A percentile compares a stretch with the other conserved stretches of the same genome.
Evolutionary conservation across 53 echinoderm and acorn worm genomes (phyloP).

Genomic region (Astropecten irregularis): DNA sequence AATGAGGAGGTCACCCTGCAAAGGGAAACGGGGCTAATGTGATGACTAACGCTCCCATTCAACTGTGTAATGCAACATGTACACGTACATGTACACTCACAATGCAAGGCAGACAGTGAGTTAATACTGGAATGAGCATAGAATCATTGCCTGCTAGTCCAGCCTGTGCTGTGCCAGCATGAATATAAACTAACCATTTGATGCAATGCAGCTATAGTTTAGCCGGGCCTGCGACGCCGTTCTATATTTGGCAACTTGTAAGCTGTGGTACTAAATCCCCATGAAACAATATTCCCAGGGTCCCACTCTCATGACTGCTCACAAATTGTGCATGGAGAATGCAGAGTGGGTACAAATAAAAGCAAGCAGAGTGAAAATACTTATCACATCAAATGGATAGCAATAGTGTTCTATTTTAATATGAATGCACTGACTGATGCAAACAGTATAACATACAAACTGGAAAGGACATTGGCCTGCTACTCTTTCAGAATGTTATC

Average conservation of each 20-base stretch:
- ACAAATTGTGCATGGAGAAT: no score
- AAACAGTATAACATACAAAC: no score
- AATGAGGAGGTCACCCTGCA: slow-evolving; percentile 50
- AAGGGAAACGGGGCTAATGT: slow-evolving; percentile 51
- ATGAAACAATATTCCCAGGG: slow-evolving; percentile 43
- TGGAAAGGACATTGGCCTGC: no score
- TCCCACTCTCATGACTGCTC: no score
- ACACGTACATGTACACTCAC: not conserved
- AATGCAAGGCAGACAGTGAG: not conserved
- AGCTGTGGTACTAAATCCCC: slow-evolving; percentile 30
- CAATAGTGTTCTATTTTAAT: no score
- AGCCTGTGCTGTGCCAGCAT: slow-evolving; percentile 1
- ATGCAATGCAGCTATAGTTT: slow-evolving; percentile 27
- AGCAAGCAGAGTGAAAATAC: no score
- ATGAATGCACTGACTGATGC: no score
- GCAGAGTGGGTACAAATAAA: no score
- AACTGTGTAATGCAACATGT: not conserved
- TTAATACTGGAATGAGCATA: no score
- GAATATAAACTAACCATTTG: slow-evolving; percentile 18
- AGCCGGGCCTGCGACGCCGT: not conserved
- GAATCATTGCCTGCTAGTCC: no score
- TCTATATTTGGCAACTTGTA: slow-evolving; percentile 39
- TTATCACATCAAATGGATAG: no score
- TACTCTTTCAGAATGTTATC: no score
- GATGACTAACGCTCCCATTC: slow-evolving; percentile 52